These are phyloP conservation scores for Holothuria leucospilota DNA, from an alignment of 53 echinoderm and acorn worm species.

Conservation along the genomic window DNA sequence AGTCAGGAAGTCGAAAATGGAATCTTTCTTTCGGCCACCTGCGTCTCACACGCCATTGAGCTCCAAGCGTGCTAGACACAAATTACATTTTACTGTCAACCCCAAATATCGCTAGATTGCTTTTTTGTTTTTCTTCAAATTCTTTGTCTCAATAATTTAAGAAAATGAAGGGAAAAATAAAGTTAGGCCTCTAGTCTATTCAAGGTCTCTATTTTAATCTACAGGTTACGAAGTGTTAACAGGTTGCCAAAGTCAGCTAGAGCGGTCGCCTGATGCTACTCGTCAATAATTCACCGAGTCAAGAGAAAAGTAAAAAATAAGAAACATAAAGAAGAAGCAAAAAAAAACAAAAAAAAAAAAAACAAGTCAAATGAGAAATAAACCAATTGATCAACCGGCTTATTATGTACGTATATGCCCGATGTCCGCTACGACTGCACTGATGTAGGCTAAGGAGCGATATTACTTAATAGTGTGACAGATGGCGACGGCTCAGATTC, in stretches of 20 bases:
- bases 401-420: background rate
- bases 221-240: conserved; percentile 51
- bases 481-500: conserved; percentile 12
- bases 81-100: conserved; percentile 43
- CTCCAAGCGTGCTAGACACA: conserved; percentile 43
- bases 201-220: conserved; percentile 40
- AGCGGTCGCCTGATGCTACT: background rate
- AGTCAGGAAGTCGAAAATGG: conserved; percentile 50
- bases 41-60: conserved; percentile 53
- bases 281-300: conserved; percentile 32
- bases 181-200: conserved; percentile 34
- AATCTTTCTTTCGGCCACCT: conserved; percentile 43
- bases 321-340: too few relatives aligned
- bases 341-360: background rate
- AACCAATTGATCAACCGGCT: conserved; percentile 14
- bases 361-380: background rate
- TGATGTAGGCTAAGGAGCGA: conserved; percentile 19
- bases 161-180: conserved; percentile 13
- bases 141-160: conserved; percentile 42
- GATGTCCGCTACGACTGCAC: background rate
- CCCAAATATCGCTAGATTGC: conserved; percentile 36
- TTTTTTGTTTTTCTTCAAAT: conserved; percentile 38
- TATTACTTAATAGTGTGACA: conserved; percentile 33
- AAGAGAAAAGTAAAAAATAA: background rate
- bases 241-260: conserved; percentile 24